Evolutionary conservation across 2,888 invertebrate species (phyloP), one percentile per base, ranked within the genome.

Genomic region (Melipona bicolor): DNA sequence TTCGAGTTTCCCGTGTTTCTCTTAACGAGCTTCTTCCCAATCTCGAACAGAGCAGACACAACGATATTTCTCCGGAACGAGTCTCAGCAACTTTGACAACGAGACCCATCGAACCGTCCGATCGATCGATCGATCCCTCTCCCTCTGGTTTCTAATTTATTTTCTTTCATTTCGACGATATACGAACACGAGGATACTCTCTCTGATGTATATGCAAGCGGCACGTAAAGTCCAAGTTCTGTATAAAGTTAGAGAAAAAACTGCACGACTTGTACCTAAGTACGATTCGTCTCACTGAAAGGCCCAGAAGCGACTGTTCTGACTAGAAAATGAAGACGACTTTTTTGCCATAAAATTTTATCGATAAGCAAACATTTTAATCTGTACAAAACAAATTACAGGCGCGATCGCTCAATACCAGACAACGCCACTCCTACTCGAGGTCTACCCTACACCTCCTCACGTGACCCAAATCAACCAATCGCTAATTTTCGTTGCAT

Each of bases 141-240:
- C 43, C 50, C 50, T 21, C 68, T 62, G 11, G 52, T 54, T 75
- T 69, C 52, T 6, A 17, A 49, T 76, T 43, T 68, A 4, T 49
- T 76, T 54, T 36, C 50, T 73, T 80, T 70, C 32, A 64, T 70
- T 81, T 52, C 36, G 17, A 75, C 50, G 17, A 49, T 49, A 56
- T 62, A 72, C 71, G 49, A 59, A 82, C 69, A 75, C 68, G 50
- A 74, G 54, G 59, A 74, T 43, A 43, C 54, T 27, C n/a, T 54
- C n/a, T 19, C 17, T 24, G 9, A 24, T 56, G 9, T 21, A n/a
- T 9, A 32, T n/a, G 43, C 75, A 75, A 81, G 70, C 32, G 52
- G 32, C 72, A 50, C 9, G 17, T 13, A 43, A 74, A 68, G 50
- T 59, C 65, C 65, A 59, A 59, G 4, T 13, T 56, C 15, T 56